A percentile compares a stretch with the other conserved stretches of the same genome.
phyloP scores from a whole-genome alignment of 37 sponge, comb jelly and placozoan genomes.

The Mnemiopsis leidyi region DNA sequence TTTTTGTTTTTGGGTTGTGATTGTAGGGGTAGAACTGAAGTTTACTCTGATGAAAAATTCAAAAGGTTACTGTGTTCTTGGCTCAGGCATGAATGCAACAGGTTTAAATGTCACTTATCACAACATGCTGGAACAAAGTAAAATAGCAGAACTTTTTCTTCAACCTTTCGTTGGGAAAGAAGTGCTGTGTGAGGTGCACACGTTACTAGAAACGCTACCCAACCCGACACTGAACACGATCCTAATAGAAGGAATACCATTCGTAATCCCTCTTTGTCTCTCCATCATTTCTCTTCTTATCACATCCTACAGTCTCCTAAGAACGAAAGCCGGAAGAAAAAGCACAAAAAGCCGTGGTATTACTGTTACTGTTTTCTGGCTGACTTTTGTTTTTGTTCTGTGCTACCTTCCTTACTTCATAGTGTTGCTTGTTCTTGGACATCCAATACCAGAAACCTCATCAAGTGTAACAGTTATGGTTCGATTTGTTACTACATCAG shows the following conservation, averaged over 20 bases:
- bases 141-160: background rate
- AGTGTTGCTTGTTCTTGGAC: background rate
- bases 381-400: background rate
- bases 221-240: background rate
- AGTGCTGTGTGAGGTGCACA: background rate
- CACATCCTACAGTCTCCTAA: background rate
- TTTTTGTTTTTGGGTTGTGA: background rate
- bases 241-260: background rate
- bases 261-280: background rate
- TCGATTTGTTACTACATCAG: background rate
- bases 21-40: background rate
- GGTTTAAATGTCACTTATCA: background rate
- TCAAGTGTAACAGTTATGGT: background rate
- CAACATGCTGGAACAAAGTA: background rate
- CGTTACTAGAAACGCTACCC: background rate
- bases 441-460: background rate
- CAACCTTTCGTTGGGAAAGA: conserved; percentile 13
- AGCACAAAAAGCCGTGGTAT: background rate
- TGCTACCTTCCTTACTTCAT: conserved; percentile 12
- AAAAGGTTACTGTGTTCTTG: background rate
- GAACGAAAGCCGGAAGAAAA: background rate
- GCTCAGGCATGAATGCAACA: background rate
- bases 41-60: background rate
- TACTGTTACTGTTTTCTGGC: background rate
- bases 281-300: background rate